Conservation (phyloP, 2,888 invertebrate genomes). For the Platycheirus rosarum region DNA sequence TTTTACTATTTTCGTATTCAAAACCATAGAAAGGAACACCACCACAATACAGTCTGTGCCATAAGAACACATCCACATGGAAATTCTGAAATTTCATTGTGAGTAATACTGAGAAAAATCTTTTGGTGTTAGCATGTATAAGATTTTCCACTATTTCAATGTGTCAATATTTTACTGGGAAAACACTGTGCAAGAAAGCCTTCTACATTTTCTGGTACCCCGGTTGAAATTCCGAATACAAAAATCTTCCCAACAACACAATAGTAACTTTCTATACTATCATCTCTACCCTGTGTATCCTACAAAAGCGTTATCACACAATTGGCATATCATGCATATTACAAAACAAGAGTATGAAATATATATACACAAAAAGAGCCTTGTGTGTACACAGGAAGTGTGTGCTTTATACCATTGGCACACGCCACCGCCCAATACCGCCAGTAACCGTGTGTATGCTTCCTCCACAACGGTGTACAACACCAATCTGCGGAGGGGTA, state of each 20-base stretch:
- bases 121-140: slow-evolving; percentile 24
- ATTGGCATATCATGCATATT: slow-evolving; percentile 41
- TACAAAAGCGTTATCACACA: slow-evolving; percentile 54
- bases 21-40: neutral
- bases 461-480: slow-evolving; percentile 50
- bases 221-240: slow-evolving; percentile 65
- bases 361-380: slow-evolving; percentile 27
- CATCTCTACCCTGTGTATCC: slow-evolving; percentile 37
- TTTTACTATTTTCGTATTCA: no score
- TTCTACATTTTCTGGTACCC: slow-evolving; percentile 54
- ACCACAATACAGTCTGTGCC: slow-evolving; percentile 36
- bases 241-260: slow-evolving; percentile 68
- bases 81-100: slow-evolving; percentile 30
- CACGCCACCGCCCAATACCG: slow-evolving; percentile 14
- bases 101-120: slow-evolving; percentile 42
- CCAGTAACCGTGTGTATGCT: slow-evolving; percentile 35
- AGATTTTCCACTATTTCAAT: slow-evolving; percentile 23
- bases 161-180: neutral
- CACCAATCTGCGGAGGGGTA: slow-evolving; percentile 28
- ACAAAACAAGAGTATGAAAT: slow-evolving; percentile 4
- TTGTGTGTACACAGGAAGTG: slow-evolving; percentile 68
- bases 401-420: slow-evolving; percentile 46
- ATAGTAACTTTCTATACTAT: slow-evolving; percentile 46
- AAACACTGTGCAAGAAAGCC: slow-evolving; percentile 19
- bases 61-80: slow-evolving; percentile 59